Conservation (phyloP, 2,113 vertebrate genomes). For the Stegastes partitus region DNA sequence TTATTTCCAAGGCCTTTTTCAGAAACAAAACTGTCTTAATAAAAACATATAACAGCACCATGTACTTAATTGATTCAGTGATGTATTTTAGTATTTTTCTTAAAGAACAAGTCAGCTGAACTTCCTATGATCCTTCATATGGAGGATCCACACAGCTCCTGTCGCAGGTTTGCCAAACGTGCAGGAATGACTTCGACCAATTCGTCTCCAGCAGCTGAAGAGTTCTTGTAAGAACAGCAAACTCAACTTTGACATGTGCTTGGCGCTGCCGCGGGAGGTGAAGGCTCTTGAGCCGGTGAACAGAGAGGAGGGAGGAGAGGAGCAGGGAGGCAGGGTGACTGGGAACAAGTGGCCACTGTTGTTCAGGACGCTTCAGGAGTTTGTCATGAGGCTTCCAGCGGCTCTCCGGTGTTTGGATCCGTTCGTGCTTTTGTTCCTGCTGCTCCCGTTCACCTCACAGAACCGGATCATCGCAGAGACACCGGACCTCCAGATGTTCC, state of each 20-base stretch:
- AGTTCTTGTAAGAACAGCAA: no score
- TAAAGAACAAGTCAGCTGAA: no score
- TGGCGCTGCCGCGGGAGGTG: background rate
- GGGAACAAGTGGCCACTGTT: conserved; percentile 11
- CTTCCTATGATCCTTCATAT: no score
- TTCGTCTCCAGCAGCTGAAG: no score
- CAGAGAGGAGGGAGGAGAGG: conserved; percentile 29
- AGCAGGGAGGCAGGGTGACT: conserved; percentile 20
- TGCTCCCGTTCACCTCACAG: conserved; percentile 19
- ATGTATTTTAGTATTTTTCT: no score
- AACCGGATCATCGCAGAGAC: conserved; percentile 44
- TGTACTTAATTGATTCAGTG: no score
- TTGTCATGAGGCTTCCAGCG: conserved; percentile 59
- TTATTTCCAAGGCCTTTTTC: no score
- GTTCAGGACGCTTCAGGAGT: conserved; percentile 29
- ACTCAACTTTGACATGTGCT: background rate
- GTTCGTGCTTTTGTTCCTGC: conserved; percentile 46
- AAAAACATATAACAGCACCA: no score
- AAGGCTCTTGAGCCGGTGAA: background rate
- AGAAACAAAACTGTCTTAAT: no score
- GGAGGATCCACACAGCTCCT: no score
- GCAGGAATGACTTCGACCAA: no score
- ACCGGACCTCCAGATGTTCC: conserved; percentile 31
- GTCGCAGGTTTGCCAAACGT: no score
- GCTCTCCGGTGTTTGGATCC: conserved; percentile 36